These are phyloP conservation scores for Perizoma affinitatum DNA, from an alignment of 2,888 invertebrate species.

Conservation along the genomic window DNA sequence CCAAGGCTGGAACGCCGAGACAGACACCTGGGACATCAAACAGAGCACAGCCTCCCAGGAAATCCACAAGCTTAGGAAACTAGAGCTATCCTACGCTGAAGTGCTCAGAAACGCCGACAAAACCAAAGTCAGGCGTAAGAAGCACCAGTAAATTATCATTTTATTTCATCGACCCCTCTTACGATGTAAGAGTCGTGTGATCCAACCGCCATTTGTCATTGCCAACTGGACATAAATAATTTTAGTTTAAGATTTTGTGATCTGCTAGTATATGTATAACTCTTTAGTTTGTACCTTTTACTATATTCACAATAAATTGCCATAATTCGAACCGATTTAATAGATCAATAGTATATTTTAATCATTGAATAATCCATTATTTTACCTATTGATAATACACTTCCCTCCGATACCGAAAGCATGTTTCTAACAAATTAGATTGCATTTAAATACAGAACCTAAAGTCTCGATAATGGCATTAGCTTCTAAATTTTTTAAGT, in stretches of 20 bases:
- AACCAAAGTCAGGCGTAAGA: conserved; percentile 78
- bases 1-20: conserved; percentile 79
- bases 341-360: conserved; percentile 53
- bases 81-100: conserved; percentile 94
- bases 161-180: conserved; percentile 74
- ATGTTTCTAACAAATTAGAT: conserved; percentile 49
- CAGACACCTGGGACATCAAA: conserved; percentile 77
- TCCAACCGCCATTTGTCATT: conserved; percentile 80
- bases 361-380: conserved; percentile 51
- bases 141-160: conserved; percentile 71
- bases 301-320: conserved; percentile 77
- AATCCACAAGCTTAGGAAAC: conserved; percentile 90
- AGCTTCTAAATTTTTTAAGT: conserved; percentile 45
- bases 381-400: conserved; percentile 51
- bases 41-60: conserved; percentile 92
- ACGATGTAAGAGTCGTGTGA: conserved; percentile 71
- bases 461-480: conserved; percentile 47
- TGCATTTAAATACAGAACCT: conserved; percentile 66
- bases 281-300: conserved; percentile 67
- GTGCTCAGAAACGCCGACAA: conserved; percentile 89
- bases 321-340: conserved; percentile 70
- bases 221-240: conserved; percentile 78
- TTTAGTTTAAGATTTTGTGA: conserved; percentile 80
- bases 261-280: conserved; percentile 76
- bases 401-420: conserved; percentile 63